Base-by-base conservation (phyloP, 1,140 invertebrate species). In the Bombus terrestris region DNA sequence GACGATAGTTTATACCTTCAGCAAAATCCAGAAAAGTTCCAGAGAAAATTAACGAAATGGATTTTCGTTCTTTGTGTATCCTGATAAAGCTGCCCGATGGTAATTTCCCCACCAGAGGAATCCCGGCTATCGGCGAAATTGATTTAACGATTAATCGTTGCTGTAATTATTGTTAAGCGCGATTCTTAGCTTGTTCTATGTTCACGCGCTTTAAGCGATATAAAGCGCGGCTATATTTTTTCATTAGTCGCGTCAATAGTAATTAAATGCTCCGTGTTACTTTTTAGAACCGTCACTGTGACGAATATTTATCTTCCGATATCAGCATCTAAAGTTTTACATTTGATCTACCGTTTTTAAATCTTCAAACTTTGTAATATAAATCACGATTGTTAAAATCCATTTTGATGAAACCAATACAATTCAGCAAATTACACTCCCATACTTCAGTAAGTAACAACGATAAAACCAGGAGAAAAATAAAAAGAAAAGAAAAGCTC, bases 1-100 rank as follows among this genome's bases (percentile, higher is more conserved):
- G 18, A 25, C 74, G 37, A 22, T 25, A 22, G 41, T 10, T 39
- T 76, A 57, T 62, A n/a, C 37, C 37, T 53, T 53, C 15, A 0
- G 28, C 37, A 47, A 75, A 37, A 59, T 32, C n/a, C 32, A 25
- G 41, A 8, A 75, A 75, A 28, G 47, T 75, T 57, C 35, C 32
- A 75, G 47, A 76, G 35, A 25, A 62, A 76, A 62, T 62, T 62
- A 76, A 76, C 74, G 74, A 57, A 76, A 76, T 62, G 74, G 53
- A 35, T 57, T 76, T 62, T 62, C 74, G 74, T 76, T 76, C 74
- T 76, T 76, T 62, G 74, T 39, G 37, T 59, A 39, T 62, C 25
- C 39, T 59, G 57, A 76, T 76, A 76, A 62, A 76, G 25, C 53
- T 62, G 39, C 35, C 25, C 53, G 41, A 59, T 47, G 74, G 53